phyloP scores from a whole-genome alignment of 1,140 invertebrate genomes.

The Heterodera schachtii region DNA sequence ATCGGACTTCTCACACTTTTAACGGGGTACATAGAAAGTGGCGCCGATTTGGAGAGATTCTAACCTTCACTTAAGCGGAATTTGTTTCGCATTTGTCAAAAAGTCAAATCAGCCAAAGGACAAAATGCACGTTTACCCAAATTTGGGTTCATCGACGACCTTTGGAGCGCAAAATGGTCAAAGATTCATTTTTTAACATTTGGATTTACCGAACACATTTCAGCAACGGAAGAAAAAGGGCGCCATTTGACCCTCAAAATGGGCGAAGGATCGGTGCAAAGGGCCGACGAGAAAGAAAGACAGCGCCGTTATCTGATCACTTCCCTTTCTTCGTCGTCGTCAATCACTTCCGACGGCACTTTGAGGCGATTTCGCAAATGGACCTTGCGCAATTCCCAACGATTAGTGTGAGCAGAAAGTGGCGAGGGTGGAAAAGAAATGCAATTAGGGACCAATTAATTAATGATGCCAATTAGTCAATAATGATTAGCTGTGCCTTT shows the following conservation, averaged over 20 bases:
- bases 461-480: neutral
- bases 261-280: neutral
- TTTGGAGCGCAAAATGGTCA: constrained; percentile 1
- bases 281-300: neutral
- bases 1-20: constrained; percentile 35
- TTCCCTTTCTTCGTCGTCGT: constrained; percentile 2
- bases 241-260: constrained; percentile 17
- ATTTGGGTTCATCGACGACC: neutral
- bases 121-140: constrained; percentile 20
- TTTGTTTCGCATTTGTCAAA: constrained; percentile 32
- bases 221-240: neutral
- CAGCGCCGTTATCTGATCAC: neutral
- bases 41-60: neutral
- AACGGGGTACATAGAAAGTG: constrained; percentile 27
- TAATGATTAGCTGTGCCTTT: neutral
- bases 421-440: neutral
- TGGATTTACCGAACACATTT: neutral
- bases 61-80: constrained; percentile 28
- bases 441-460: neutral
- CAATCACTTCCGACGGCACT: neutral
- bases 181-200: neutral
- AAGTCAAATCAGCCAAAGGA: constrained; percentile 26
- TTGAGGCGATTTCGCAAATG: constrained; percentile 23
- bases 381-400: constrained; percentile 32
- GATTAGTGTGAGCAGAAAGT: constrained; percentile 18